These are phyloP conservation scores for Parazoanthus darwini DNA, from an alignment of 92 coral and sea anemone genomes.

Conservation along the genomic window DNA sequence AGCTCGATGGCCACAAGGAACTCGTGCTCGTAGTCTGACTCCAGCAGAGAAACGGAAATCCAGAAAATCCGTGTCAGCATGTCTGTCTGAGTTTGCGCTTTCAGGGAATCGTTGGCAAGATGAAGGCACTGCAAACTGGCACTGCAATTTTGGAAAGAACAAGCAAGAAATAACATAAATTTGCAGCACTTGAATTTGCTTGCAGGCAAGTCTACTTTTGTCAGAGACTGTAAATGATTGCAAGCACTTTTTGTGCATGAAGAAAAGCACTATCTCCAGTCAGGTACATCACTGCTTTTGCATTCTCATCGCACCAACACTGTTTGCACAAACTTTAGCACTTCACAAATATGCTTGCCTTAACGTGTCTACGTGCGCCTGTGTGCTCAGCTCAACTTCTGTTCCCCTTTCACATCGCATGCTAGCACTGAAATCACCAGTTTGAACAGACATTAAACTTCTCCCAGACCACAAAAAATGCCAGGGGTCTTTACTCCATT, in stretches of 20 bases:
- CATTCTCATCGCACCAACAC: no score
- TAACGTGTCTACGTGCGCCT: not conserved
- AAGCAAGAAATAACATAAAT: not conserved
- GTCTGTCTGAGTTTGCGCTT: constrained; percentile 90
- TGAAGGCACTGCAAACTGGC: constrained; percentile 93
- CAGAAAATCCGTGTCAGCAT: constrained; percentile 97
- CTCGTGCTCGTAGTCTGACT: constrained; percentile 98
- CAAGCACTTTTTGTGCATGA: no score
- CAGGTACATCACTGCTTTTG: no score
- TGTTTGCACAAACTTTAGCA: not conserved
- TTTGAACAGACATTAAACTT: no score
- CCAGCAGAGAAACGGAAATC: constrained; percentile 95
- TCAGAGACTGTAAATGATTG: no score
- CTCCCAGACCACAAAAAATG: not conserved
- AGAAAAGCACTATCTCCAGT: no score
- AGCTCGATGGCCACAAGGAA: constrained; percentile 92
- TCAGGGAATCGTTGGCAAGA: constrained; percentile 73
- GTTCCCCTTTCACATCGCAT: not conserved
- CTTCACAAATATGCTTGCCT: not conserved
- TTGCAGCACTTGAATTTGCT: not conserved
- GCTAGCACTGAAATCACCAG: not conserved
- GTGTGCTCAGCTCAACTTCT: not conserved
- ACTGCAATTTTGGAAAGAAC: constrained; percentile 46
- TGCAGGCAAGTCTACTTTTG: not conserved
- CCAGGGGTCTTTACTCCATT: no score